Evolutionary conservation across 2,113 vertebrate species (phyloP).

Genomic region (Argyrosomus japonicus): DNA sequence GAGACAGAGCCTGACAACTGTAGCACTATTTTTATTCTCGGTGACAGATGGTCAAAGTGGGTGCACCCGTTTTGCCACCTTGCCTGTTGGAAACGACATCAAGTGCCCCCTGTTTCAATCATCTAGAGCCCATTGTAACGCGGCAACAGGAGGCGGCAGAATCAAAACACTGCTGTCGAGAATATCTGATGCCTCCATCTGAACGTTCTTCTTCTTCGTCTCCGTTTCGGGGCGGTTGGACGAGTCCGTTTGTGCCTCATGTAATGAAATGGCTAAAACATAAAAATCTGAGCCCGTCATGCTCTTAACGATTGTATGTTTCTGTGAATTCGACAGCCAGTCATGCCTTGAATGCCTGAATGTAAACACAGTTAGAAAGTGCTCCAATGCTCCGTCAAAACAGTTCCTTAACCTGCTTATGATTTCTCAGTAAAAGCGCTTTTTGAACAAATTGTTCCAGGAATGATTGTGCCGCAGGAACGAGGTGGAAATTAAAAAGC

Average conservation of each 20-base stretch:
- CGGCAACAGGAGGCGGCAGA: conserved; percentile 66
- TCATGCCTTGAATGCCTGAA: not conserved
- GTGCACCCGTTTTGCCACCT: conserved; percentile 67
- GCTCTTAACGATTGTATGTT: not conserved
- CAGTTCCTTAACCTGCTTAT: too few species aligned
- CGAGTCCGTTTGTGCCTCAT: not conserved
- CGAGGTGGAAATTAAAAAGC: not conserved
- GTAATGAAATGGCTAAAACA: not conserved
- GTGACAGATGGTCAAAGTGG: conserved; percentile 79
- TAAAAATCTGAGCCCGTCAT: not conserved
- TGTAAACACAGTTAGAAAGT: not conserved
- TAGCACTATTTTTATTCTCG: conserved; percentile 77
- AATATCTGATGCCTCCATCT: conserved; percentile 22
- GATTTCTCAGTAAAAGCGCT: not conserved
- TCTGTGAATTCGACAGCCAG: not conserved
- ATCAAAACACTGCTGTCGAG: not conserved
- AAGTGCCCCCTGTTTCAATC: conserved; percentile 60
- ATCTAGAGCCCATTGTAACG: conserved; percentile 52
- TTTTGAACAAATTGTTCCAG: too few species aligned
- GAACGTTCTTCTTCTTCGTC: not conserved
- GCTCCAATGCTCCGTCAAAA: not conserved
- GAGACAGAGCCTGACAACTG: conserved; percentile 68
- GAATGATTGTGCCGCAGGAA: too few species aligned
- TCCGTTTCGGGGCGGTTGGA: not conserved
- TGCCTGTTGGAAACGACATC: conserved; percentile 73